A percentile compares a stretch with the other conserved stretches of the same genome.
Evolutionary conservation across 2,113 vertebrate genomes (phyloP).

Genomic region (Urocolius indicus): DNA sequence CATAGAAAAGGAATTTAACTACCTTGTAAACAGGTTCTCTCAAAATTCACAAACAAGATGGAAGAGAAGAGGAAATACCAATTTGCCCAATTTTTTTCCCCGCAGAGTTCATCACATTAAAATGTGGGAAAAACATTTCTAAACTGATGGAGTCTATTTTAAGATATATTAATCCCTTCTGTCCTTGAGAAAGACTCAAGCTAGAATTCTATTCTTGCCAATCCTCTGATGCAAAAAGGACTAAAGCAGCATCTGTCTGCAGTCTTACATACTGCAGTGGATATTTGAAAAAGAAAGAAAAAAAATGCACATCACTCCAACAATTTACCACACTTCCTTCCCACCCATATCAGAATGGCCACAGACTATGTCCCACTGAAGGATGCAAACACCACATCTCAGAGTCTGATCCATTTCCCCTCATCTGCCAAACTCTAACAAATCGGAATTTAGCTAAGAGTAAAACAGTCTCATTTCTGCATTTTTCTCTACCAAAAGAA

Average conservation of each 20-base stretch:
- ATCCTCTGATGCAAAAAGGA: neutral
- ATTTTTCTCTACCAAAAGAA: neutral
- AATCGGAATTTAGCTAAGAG: neutral
- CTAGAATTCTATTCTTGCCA: slow-evolving; percentile 13
- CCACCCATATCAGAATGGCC: neutral
- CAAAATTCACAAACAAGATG: neutral
- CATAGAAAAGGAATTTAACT: too few species aligned
- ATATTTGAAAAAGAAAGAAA: neutral
- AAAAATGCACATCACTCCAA: neutral
- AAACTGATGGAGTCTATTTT: neutral
- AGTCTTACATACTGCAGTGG: neutral
- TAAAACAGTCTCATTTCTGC: neutral
- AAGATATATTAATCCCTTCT: slow-evolving; percentile 5
- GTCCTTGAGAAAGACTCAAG: slow-evolving; percentile 5
- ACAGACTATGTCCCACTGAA: neutral
- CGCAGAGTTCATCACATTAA: neutral
- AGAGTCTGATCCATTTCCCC: neutral
- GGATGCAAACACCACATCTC: neutral
- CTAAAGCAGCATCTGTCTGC: neutral
- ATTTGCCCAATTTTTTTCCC: neutral
- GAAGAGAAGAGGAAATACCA: neutral
- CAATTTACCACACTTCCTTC: neutral
- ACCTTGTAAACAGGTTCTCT: neutral
- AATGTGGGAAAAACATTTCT: neutral
- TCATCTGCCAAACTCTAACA: neutral